Evolutionary conservation across 2,888 invertebrate species (phyloP), one percentile per base, ranked within the genome.

Genomic region (Plagodis dolabraria): DNA sequence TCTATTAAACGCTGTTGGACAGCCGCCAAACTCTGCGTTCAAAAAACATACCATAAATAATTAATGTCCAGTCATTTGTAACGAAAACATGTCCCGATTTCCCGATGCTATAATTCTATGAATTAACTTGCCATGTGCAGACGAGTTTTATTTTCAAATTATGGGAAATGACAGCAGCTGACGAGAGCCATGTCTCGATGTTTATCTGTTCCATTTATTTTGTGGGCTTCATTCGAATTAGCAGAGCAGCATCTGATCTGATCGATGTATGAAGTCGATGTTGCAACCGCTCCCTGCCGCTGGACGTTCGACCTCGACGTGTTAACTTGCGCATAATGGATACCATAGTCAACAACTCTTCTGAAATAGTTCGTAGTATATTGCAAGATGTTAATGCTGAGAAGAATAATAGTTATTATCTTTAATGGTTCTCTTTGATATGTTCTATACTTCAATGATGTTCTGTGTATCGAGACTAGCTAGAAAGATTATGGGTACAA

Each of bases 171-270:
- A 61, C 63, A 61, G 60, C 36, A 46, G 5, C 43, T 67, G 60
- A 65, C 40, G 55, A 62, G 57, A 64, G 52, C 57, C 63, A 60
- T 59, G 45, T 52, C 35, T 47, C 51, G 49, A 64, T 75, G 71
- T 75, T 76, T 72, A 71, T 70, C 58, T 70, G 76, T 69, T 56
- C 74, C 67, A 76, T 68, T 74, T 74, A 63, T 50, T 57, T 71
- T 62, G 61, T 60, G 60, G 59, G 61, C 63, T 70, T 59, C 61
- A 57, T 59, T 59, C 52, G 55, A 58, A 62, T 47, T 52, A 61
- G 60, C 59, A 60, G 64, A 56, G 54, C 58, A 54, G 55, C 63
- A 54, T 61, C 59, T 42, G 61, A 47, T 9, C 7, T 57, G 22
- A 22, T 22, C 49, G 49, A 51, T 33, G 47, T 40, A 35, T 40